A percentile compares a stretch with the other conserved stretches of the same genome.
These are phyloP conservation scores for Spilarctia lutea DNA, from an alignment of 2,888 invertebrate genomes.

Conservation along the genomic window DNA sequence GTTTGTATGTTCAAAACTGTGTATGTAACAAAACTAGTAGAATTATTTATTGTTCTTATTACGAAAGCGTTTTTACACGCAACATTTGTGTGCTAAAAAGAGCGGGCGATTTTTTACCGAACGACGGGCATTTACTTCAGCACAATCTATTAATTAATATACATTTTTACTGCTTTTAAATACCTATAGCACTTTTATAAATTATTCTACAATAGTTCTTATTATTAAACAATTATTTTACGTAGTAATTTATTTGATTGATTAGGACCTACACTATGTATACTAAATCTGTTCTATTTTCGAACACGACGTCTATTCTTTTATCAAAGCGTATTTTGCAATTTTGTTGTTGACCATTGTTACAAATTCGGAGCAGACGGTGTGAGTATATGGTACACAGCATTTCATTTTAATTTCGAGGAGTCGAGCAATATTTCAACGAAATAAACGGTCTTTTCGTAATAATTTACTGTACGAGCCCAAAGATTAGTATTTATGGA, in stretches of 20 bases:
- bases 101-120: too few relatives aligned
- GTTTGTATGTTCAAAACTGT: too few relatives aligned
- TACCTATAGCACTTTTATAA: background rate
- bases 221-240: background rate
- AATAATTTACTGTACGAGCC: constrained; percentile 52
- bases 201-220: background rate
- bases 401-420: constrained; percentile 61
- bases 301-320: background rate
- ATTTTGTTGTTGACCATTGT: background rate
- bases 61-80: too few relatives aligned
- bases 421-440: constrained; percentile 59
- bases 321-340: background rate
- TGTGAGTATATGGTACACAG: constrained; percentile 48
- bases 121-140: too few relatives aligned
- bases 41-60: background rate
- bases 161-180: too few relatives aligned
- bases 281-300: background rate
- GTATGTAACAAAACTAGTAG: background rate
- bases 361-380: constrained; percentile 21
- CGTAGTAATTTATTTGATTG: background rate
- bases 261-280: background rate
- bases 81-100: too few relatives aligned
- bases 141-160: too few relatives aligned
- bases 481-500: constrained; percentile 57
- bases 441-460: constrained; percentile 57